Evolutionary conservation across 2,797 vertebrate genomes (phyloP).

Genomic region (Coilia nasus): DNA sequence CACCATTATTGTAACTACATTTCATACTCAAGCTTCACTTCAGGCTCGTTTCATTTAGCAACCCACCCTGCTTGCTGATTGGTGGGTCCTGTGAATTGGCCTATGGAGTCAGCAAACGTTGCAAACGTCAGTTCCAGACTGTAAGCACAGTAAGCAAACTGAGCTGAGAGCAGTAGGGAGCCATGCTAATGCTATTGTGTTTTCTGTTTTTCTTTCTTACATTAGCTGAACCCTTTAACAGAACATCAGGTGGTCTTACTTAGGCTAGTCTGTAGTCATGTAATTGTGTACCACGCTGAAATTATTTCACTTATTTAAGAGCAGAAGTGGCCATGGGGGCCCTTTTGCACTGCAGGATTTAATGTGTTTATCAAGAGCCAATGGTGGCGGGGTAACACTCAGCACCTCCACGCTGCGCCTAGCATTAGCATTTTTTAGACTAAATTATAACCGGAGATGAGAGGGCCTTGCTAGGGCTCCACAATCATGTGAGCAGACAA

Average conservation of each 20-base stretch:
- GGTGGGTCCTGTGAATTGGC: too few relatives aligned
- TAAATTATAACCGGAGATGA: neutral
- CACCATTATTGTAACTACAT: neutral
- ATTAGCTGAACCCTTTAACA: neutral
- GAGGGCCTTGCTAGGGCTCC: neutral
- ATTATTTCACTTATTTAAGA: neutral
- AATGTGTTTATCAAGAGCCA: neutral
- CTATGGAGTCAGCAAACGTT: too few relatives aligned
- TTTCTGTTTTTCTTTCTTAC: neutral
- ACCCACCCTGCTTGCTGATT: neutral
- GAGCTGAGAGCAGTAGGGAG: neutral
- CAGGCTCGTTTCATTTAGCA: neutral
- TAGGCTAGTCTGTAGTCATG: neutral
- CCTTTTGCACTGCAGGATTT: neutral
- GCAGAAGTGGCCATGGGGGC: neutral
- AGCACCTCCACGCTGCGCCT: neutral
- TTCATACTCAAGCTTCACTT: neutral
- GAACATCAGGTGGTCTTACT: neutral
- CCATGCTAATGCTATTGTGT: too few relatives aligned
- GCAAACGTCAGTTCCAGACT: too few relatives aligned
- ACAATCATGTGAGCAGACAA: neutral
- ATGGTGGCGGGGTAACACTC: neutral
- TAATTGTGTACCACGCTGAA: neutral
- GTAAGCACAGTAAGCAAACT: neutral
- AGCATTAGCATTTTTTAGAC: slow-evolving; percentile 4